These are phyloP conservation scores for Patella depressa DNA, from an alignment of 2,888 invertebrate genomes.

Conservation along the genomic window DNA sequence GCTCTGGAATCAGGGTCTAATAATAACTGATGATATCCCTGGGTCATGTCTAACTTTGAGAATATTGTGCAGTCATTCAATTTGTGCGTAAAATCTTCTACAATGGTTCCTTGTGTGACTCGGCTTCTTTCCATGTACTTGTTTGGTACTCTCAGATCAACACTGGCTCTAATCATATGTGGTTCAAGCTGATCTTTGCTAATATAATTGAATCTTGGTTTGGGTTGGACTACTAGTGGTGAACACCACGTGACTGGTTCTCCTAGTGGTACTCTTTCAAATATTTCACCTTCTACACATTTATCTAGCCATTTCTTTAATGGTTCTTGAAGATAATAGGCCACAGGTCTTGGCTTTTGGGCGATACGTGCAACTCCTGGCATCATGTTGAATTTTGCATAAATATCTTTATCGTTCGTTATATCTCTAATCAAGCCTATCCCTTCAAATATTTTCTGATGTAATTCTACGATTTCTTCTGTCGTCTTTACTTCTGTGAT, in stretches of 20 bases:
- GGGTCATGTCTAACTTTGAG: background rate
- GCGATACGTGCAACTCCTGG: constrained; percentile 18
- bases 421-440: constrained; percentile 21
- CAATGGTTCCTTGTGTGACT: constrained; percentile 12
- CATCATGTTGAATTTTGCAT: constrained; percentile 19
- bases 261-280: constrained; percentile 18
- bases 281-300: constrained; percentile 19
- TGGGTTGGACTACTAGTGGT: constrained; percentile 25
- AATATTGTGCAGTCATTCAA: background rate
- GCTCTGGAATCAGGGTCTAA: background rate
- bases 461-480: constrained; percentile 6
- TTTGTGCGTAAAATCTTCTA: constrained; percentile 19
- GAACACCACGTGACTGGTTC: constrained; percentile 28
- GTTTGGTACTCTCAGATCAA: constrained; percentile 23
- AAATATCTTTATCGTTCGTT: constrained; percentile 15
- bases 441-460: constrained; percentile 16
- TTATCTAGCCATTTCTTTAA: constrained; percentile 23
- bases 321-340: constrained; percentile 23
- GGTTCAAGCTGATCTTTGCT: constrained; percentile 19
- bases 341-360: constrained; percentile 19
- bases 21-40: background rate
- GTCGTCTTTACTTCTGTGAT: background rate
- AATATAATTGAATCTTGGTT: constrained; percentile 18
- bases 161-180: constrained; percentile 26
- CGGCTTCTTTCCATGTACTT: constrained; percentile 17